Percentiles rank a stretch among this genome's conserved stretches.
Conservation (phyloP, 2,888 invertebrate species). For the Eudemis profundana region DNA sequence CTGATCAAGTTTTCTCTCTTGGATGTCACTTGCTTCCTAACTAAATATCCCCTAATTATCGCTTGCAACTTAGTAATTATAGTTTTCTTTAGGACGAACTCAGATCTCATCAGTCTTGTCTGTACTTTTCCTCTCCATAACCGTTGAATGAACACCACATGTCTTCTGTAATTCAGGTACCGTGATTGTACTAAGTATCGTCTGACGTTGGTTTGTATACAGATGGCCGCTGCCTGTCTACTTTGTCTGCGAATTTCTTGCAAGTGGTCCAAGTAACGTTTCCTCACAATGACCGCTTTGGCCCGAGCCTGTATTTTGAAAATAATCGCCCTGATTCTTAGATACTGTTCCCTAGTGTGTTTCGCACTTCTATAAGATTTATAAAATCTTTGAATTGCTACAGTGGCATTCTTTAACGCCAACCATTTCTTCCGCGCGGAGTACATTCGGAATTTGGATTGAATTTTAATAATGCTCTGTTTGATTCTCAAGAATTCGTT, state of each 20-base stretch:
- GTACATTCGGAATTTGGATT: conserved; percentile 69
- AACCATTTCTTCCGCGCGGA: conserved; percentile 58
- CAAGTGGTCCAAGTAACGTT: conserved; percentile 55
- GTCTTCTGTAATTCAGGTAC: conserved; percentile 60
- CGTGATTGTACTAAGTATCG: conserved; percentile 62
- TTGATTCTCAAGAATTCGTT: conserved; percentile 59
- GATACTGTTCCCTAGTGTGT: conserved; percentile 53
- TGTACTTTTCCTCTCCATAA: conserved; percentile 73
- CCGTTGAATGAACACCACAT: conserved; percentile 67
- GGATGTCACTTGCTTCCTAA: conserved; percentile 74
- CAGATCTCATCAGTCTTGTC: conserved; percentile 67
- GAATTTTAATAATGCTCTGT: conserved; percentile 62
- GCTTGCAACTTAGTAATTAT: conserved; percentile 73
- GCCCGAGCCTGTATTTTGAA: conserved; percentile 60
- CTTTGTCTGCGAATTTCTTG: conserved; percentile 53
- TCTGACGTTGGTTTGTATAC: conserved; percentile 69
- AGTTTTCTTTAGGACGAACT: conserved; percentile 65
- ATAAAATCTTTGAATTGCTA: conserved; percentile 71
- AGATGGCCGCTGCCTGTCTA: conserved; percentile 61
- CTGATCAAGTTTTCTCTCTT: conserved; percentile 74
- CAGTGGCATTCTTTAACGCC: conserved; percentile 55
- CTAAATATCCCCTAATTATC: conserved; percentile 77
- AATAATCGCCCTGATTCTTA: conserved; percentile 47
- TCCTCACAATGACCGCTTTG: conserved; percentile 61
- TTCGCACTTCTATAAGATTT: conserved; percentile 63